Base-by-base conservation (phyloP, 1,140 invertebrate genomes). In the Heterodera schachtii region DNA sequence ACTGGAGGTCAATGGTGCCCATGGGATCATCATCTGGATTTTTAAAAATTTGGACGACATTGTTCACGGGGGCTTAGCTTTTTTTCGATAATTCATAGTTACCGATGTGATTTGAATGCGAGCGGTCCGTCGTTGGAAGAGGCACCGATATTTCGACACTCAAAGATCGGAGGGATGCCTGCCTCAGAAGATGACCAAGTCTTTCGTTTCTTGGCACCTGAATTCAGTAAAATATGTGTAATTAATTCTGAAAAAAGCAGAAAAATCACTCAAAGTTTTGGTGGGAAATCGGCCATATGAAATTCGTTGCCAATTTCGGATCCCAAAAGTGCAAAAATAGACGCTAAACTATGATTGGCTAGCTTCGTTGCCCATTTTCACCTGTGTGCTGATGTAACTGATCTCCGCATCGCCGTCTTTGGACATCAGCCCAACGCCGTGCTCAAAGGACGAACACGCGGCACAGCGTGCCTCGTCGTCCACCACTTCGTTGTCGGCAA, bases 321-420 rank as follows among this genome's bases (percentile, higher is more conserved):
- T 31, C 31, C 31, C 31, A 31, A 31, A 31, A 31, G 31, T 31
- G 31, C 31, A 31, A 31, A 31, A 31, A 31, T 31, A 31, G 1
- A 31, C 31, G 31, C 31, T 31, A 31, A 31, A 31, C 31, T 31
- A 31, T 31, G 31, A 31, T 31, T 31, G 31, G 31, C 31, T 31
- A 31, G 31, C 1, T 46, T 41, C 16, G 4, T 69, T 66, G 47
- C 31, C 57, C 49, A 78, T 47, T 52, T 6, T 16, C 21, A 84
- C 83, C 81, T 84, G 83, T 8, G 83, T 77, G 78, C 83, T 84
- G n/a, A 86, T 43, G 78, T 86, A 84, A 47, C 83, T 85, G 21
- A 82, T 84, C 64, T 86, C 76, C 57, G 78, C 83, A 19, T 85
- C 78, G 80, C 75, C 73, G 71, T 87, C 85, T 57, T 84, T 86